Evolutionary conservation across 2,888 invertebrate species (phyloP), one percentile per base, ranked within the genome.

Genomic region (Tricholauxania praeusta): DNA sequence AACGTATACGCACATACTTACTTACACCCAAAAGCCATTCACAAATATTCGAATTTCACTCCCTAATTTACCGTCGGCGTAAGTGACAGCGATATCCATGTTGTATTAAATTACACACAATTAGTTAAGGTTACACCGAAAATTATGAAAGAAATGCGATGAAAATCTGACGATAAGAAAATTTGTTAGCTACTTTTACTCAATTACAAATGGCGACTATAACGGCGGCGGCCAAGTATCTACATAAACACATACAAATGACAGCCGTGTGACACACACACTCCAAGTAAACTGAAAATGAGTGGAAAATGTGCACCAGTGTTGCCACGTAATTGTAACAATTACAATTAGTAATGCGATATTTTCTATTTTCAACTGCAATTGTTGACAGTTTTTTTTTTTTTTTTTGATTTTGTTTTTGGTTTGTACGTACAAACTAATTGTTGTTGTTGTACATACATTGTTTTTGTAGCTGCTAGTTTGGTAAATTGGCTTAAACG

Each of bases 61-160:
- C 10, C 39, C 39, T 2, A 39, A 39, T 39, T 39, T 39, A 39
- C 39, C 39, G 39, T 7, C 39, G 1, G 10, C 39, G 39, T 39
- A 39, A 39, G 39, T 39, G 39, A 39, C 39, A 39, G 39, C 39
- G 39, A 39, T 39, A 39, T 39, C 39, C 39, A 39, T 39, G 39
- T 39, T 39, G 39, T 39, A 39, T 39, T 39, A 39, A 39, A 39
- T 39, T 39, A 39, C 39, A 55, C 79, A 79, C 85, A 85, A 84
- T 84, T 84, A 84, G 85, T 84, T 84, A 85, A 83, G 83, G 85
- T 85, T 83, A 82, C 39, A 39, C 82, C 80, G 80, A 76, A 82
- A 84, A 83, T 82, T 80, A 64, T 39, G 49, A 49, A 22, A 49
- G 51, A 22, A 55, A 53, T 3, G 79, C 84, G 85, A 84, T 84